Conservation (phyloP, 1,140 invertebrate species). For the Pemphigus obesinymphae region DNA sequence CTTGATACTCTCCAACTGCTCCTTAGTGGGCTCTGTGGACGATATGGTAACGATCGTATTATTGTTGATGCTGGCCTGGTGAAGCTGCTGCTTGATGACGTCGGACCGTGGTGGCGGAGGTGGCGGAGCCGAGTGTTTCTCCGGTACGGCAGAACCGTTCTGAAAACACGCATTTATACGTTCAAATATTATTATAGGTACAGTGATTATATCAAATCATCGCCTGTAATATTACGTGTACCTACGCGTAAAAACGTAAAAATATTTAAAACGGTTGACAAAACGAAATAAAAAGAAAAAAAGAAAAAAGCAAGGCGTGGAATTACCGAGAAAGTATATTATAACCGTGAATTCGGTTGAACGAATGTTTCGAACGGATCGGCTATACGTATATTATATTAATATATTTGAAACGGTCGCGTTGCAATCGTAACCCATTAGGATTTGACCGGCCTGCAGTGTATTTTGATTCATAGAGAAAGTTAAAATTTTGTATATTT, state of each 20-base stretch:
- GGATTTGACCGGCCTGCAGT: not conserved
- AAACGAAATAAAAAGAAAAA: not conserved
- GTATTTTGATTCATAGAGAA: too few species aligned
- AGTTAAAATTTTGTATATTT: too few species aligned
- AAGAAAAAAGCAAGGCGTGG: not conserved
- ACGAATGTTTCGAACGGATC: not conserved
- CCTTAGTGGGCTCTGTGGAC: constrained; percentile 63
- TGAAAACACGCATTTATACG: too few species aligned
- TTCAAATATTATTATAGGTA: too few species aligned
- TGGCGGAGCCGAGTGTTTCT: constrained; percentile 61
- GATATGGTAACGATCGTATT: constrained; percentile 49
- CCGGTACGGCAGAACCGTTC: constrained; percentile 51
- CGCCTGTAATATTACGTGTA: not conserved
- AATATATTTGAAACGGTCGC: not conserved
- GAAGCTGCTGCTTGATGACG: constrained; percentile 42
- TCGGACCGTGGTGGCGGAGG: constrained; percentile 55
- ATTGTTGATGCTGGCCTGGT: constrained; percentile 50
- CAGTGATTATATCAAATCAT: too few species aligned
- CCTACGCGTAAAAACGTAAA: not conserved
- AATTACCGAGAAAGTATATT: constrained; percentile 11
- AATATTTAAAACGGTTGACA: not conserved
- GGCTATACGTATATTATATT: not conserved
- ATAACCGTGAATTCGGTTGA: not conserved
- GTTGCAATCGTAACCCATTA: not conserved
- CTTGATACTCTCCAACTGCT: constrained; percentile 82